phyloP scores from a whole-genome alignment of 2,888 invertebrate genomes.

The Pyrocoelia pectoralis region DNA sequence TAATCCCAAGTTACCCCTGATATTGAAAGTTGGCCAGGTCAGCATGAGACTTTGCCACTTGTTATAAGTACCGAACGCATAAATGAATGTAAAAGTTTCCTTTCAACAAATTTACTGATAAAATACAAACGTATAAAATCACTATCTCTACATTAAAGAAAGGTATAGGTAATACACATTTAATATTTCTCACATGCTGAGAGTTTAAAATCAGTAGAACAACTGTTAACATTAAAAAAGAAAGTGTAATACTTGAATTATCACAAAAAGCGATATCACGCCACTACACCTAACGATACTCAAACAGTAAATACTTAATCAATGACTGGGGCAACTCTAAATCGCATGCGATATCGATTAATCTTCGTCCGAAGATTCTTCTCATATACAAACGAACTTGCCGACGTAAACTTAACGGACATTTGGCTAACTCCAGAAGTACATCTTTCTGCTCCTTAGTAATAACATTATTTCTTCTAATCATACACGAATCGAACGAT shows the following conservation, averaged over 20 bases:
- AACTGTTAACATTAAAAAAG: background rate
- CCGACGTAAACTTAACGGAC: slow-evolving; percentile 72
- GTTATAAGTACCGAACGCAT: too few species aligned
- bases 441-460: slow-evolving; percentile 70
- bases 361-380: slow-evolving; percentile 62
- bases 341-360: slow-evolving; percentile 65
- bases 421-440: slow-evolving; percentile 71
- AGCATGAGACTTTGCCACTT: too few species aligned
- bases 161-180: too few species aligned
- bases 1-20: too few species aligned
- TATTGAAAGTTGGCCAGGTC: too few species aligned
- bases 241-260: background rate
- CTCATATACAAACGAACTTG: slow-evolving; percentile 67
- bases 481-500: slow-evolving; percentile 82
- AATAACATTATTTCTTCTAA: slow-evolving; percentile 73
- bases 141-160: too few species aligned
- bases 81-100: too few species aligned
- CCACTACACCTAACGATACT: slow-evolving; percentile 56
- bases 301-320: slow-evolving; percentile 74
- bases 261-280: background rate
- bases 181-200: too few species aligned
- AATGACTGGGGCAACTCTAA: slow-evolving; percentile 72
- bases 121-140: too few species aligned
- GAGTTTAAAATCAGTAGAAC: too few species aligned
- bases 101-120: too few species aligned